These are phyloP conservation scores for Virgularia gustaviana DNA, from an alignment of 92 coral and sea anemone genomes.

Conservation along the genomic window DNA sequence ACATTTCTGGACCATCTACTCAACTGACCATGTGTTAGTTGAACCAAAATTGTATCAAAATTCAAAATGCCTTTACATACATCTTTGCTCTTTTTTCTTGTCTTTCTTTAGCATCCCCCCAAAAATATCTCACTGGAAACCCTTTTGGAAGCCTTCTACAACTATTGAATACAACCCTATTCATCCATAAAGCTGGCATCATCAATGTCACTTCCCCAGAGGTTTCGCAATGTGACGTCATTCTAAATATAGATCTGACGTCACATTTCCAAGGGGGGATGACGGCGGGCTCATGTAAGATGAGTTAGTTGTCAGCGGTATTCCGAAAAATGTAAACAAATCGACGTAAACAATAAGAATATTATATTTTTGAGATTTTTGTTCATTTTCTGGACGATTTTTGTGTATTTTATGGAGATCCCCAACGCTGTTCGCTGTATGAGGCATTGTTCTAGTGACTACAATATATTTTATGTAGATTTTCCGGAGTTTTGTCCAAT, in stretches of 20 bases:
- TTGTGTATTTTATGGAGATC: not conserved
- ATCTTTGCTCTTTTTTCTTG: constrained; percentile 24
- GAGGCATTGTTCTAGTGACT: constrained; percentile 66
- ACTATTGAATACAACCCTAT: no score
- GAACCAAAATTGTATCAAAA: not conserved
- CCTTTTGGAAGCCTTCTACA: no score
- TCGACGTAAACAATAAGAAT: no score
- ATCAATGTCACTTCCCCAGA: no score
- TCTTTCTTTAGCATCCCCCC: constrained; percentile 16
- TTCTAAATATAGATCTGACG: no score
- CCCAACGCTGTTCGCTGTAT: constrained; percentile 57
- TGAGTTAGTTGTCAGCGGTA: no score
- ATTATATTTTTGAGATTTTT: no score
- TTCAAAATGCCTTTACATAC: constrained; percentile 3
- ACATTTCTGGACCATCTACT: not conserved
- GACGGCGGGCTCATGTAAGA: no score
- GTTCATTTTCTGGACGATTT: not conserved
- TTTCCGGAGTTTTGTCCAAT: constrained; percentile 70
- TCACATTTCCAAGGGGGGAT: no score
- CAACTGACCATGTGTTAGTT: not conserved
- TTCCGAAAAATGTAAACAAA: no score
- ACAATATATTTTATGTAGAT: constrained; percentile 58
- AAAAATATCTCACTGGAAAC: constrained; percentile 9
- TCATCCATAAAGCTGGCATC: no score
- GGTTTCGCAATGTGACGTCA: no score